Evolutionary conservation across 2,888 invertebrate genomes (phyloP).

Genomic region (Temnothorax rugatulus): DNA sequence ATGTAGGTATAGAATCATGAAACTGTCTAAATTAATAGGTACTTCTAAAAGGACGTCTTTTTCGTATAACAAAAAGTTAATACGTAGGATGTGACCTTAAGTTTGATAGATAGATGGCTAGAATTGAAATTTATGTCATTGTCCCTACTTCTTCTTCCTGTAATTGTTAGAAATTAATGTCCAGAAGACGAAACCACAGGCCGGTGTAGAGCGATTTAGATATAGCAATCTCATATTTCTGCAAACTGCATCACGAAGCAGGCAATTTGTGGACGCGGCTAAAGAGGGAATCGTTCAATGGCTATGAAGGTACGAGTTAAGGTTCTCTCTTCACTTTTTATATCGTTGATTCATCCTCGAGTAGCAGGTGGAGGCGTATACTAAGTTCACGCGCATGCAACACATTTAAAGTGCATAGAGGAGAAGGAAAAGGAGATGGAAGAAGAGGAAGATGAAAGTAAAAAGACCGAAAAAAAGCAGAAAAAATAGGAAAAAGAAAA

Average conservation of each 20-base stretch:
- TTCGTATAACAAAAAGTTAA: not conserved
- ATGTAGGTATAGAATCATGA: not conserved
- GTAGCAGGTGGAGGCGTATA: constrained; percentile 80
- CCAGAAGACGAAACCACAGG: not conserved
- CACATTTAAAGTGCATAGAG: constrained; percentile 38
- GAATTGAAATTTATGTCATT: constrained; percentile 13
- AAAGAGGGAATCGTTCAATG: constrained; percentile 68
- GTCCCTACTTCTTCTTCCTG: not conserved
- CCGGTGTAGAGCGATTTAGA: not conserved
- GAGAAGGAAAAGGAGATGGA: constrained; percentile 47
- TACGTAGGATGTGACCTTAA: not conserved
- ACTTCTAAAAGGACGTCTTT: not conserved
- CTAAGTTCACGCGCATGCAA: constrained; percentile 60
- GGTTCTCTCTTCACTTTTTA: constrained; percentile 78
- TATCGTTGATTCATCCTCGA: constrained; percentile 74
- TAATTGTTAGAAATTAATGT: constrained; percentile 9
- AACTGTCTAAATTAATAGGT: constrained; percentile 15
- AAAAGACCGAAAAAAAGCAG: constrained; percentile 12
- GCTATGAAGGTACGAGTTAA: constrained; percentile 76
- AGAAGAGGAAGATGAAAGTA: constrained; percentile 38
- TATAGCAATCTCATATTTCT: constrained; percentile 12
- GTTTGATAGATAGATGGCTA: not conserved
- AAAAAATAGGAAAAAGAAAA: constrained; percentile 40
- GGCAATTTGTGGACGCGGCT: constrained; percentile 49
- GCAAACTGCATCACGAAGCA: constrained; percentile 11